Conservation (phyloP, 2,113 vertebrate genomes). For the Indicator maculatus region DNA sequence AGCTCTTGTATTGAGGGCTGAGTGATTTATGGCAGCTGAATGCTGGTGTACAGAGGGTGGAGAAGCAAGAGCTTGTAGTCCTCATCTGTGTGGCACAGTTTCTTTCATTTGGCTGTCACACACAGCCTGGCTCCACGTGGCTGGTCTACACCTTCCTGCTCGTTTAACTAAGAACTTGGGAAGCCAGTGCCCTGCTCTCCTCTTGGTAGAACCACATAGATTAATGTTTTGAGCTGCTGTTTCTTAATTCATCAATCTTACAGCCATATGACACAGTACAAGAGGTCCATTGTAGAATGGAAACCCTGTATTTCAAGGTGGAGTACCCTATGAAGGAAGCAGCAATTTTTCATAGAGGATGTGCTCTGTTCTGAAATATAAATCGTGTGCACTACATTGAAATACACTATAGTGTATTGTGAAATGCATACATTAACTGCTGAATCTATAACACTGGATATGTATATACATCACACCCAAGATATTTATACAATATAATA, state of each 20-base stretch:
- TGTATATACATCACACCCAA: conserved; percentile 65
- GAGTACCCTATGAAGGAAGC: background rate
- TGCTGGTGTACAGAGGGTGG: background rate
- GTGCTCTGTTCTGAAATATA: conserved; percentile 59
- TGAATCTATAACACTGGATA: conserved; percentile 59
- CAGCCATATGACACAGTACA: conserved; percentile 12
- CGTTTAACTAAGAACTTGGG: background rate
- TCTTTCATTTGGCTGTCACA: background rate
- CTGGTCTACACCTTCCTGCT: background rate
- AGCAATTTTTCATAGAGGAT: background rate
- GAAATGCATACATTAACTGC: conserved; percentile 62
- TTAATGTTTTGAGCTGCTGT: conserved; percentile 4
- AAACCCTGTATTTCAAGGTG: background rate
- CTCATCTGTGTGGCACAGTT: background rate
- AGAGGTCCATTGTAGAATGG: background rate
- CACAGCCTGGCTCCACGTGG: background rate
- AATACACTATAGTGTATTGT: conserved; percentile 53
- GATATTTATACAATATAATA: conserved; percentile 49
- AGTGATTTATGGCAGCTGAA: background rate
- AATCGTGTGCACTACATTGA: conserved; percentile 52
- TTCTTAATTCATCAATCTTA: background rate
- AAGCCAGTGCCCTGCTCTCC: background rate
- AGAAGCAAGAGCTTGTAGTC: background rate
- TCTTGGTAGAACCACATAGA: background rate
- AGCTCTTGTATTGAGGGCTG: background rate